Base-by-base conservation (phyloP, 1,140 invertebrate species). In the Ooceraea biroi region DNA sequence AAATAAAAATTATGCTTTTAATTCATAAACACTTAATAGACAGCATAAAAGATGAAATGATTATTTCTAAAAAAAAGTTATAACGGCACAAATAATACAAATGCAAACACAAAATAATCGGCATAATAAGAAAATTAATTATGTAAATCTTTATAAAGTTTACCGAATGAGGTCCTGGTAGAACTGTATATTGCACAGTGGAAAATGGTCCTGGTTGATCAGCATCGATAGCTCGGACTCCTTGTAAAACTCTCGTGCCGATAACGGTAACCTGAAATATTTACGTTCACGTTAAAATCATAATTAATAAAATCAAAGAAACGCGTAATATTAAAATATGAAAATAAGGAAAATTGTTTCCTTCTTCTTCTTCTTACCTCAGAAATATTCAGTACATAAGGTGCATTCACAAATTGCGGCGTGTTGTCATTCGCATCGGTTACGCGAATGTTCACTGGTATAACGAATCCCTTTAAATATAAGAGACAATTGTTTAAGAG, bases 381-480 rank as follows among this genome's bases (percentile, higher is more conserved):
- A 0, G 97, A 98, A 73, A 98, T 96, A 88, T 98, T 97, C 65
- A 98, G 94, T 14, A 96, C 95, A 91, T 98, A 98, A 7, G 97
- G 97, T 5, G 97, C 96, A 80, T 97, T 97, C 44, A 96, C 94
- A 94, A 98, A 98, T 88, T 96, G 95, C 0, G 98, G 98, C 7
- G 97, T 97, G 94, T 98, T 98, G 93, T 99, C 98, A 92, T 99
- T 99, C 22, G 97, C 98, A 94, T 99, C 98, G 27, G 97, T 98
- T n/a, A 98, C 98, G 83, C 98, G 95, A 60, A 99, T 97, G 90
- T 98, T 98, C 27, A 98, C 97, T 11, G 98, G 98, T 90, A 98
- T 98, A 10, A 97, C 96, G 91, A 98, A 98, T 85, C 96, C 97
- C 97, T 98, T 69, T 25, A 78, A 92, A 68, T 92, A 93, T 84